A percentile compares a stretch with the other conserved stretches of the same genome.
Conservation (phyloP, 2,113 vertebrate species). For the Gnathonemus echidnorhynchus region DNA sequence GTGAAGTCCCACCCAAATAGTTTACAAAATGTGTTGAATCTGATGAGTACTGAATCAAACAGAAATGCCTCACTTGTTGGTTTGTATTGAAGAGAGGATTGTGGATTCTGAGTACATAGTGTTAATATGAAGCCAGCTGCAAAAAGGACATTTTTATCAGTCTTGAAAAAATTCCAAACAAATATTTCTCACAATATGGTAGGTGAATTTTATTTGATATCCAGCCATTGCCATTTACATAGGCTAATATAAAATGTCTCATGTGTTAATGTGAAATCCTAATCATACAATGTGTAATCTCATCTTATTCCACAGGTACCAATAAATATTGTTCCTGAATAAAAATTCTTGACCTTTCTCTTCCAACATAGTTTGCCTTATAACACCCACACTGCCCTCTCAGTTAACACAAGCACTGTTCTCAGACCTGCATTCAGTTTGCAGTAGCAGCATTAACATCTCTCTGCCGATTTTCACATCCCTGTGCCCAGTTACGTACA, state of each 20-base stretch:
- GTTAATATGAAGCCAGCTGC: no score
- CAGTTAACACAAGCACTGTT: background rate
- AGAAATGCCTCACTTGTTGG: no score
- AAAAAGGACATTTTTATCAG: no score
- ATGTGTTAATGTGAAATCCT: background rate
- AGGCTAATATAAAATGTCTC: background rate
- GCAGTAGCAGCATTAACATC: background rate
- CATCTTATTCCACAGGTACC: background rate
- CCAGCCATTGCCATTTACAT: background rate
- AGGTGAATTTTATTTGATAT: background rate
- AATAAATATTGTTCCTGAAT: background rate
- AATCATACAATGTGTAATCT: background rate
- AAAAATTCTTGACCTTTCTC: background rate
- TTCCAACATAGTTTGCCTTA: background rate
- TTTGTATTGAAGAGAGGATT: no score
- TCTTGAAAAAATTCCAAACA: no score
- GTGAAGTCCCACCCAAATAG: no score
- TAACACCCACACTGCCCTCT: background rate
- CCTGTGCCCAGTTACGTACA: background rate
- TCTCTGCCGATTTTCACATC: background rate
- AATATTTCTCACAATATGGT: no score
- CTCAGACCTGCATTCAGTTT: background rate
- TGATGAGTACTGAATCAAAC: no score
- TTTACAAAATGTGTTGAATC: no score
- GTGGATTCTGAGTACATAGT: no score